Percentiles rank a stretch among this genome's conserved stretches.
phyloP scores from a whole-genome alignment of 2,797 vertebrate species.

The Huso huso region DNA sequence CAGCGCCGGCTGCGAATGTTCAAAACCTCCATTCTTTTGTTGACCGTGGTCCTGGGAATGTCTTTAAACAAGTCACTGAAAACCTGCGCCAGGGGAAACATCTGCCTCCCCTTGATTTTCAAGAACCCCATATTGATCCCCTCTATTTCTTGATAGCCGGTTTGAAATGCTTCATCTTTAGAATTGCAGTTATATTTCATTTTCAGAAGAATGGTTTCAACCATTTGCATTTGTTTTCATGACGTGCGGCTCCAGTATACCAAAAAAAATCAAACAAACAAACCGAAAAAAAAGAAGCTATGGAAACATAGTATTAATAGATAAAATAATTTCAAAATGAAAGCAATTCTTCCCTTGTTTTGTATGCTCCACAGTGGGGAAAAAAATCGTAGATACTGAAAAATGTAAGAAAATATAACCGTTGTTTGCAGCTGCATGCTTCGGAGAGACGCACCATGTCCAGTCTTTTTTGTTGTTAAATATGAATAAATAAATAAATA shows the following conservation, averaged over 20 bases:
- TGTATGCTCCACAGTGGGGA: not conserved
- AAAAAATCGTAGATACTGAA: not conserved
- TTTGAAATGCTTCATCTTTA: constrained; percentile 34
- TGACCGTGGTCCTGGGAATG: constrained; percentile 47
- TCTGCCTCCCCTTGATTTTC: constrained; percentile 43
- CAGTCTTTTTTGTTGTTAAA: not conserved
- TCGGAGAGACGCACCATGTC: not conserved
- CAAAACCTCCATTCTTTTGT: constrained; percentile 45
- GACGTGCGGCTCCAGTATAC: not conserved
- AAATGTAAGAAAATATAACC: not conserved
- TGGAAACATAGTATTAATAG: not conserved
- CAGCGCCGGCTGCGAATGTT: constrained; percentile 50
- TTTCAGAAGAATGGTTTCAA: not conserved
- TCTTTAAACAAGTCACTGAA: constrained; percentile 45
- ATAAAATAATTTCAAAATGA: not conserved
- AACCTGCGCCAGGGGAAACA: constrained; percentile 52
- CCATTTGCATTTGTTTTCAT: not conserved
- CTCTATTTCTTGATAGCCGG: constrained; percentile 42
- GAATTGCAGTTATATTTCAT: constrained; percentile 6
- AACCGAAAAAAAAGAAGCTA: not conserved
- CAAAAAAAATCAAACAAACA: not conserved
- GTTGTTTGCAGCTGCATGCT: not conserved
- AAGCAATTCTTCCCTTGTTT: not conserved
- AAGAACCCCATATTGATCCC: constrained; percentile 51
- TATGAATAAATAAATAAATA: constrained; percentile 1